Conservation (phyloP, 2,888 invertebrate species). For the Panopea generosa region DNA sequence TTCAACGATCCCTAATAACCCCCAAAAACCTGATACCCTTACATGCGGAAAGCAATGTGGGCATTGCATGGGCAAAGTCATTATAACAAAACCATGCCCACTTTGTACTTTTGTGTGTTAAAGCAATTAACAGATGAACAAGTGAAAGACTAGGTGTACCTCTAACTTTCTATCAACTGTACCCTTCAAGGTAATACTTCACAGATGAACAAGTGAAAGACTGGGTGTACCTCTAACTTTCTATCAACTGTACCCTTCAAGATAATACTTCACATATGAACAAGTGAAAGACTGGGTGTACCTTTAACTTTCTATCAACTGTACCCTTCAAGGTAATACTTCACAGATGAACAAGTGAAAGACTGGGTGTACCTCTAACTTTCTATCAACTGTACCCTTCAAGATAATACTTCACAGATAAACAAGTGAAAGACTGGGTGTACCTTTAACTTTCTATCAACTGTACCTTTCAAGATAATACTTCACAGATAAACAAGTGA, state of each 20-base stretch:
- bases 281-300: not conserved
- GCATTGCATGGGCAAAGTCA: constrained; percentile 7
- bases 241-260: not conserved
- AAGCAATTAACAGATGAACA: constrained; percentile 34
- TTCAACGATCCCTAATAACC: constrained; percentile 24
- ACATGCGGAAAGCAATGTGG: not conserved
- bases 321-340: not conserved
- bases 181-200: not conserved
- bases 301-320: not conserved
- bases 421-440: not conserved
- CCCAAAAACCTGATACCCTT: not conserved
- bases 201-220: not conserved
- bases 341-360: not conserved
- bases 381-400: not conserved
- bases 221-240: not conserved
- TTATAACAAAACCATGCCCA: not conserved
- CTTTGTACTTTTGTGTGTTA: constrained; percentile 17
- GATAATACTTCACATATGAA: not conserved
- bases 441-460: not conserved
- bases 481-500: not conserved
- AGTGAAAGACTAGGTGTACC: not conserved
- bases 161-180: too few species aligned
- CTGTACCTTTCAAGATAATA: not conserved
- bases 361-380: not conserved
- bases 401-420: not conserved